Percentiles rank a stretch among this genome's conserved stretches.
Evolutionary conservation across 2,888 invertebrate genomes (phyloP).

Genomic region (Eupsilia transversa): DNA sequence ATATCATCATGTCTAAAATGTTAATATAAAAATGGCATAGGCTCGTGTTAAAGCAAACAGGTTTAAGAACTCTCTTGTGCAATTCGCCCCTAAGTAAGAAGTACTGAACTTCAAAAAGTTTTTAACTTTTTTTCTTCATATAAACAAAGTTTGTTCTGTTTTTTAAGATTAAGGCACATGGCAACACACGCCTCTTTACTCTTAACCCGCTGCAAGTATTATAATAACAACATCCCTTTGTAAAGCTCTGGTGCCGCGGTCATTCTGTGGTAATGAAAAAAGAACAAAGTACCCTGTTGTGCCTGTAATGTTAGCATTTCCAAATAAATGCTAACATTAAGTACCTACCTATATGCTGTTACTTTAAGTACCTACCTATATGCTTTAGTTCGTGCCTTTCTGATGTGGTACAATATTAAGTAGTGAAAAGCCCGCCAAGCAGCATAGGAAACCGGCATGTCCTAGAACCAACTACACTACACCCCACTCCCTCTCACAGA

Average conservation of each 20-base stretch:
- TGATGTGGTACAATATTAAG: too few relatives aligned
- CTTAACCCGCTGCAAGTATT: constrained; percentile 29
- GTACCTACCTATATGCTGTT: neutral
- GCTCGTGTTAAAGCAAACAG: neutral
- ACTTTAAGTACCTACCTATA: neutral
- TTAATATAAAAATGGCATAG: constrained; percentile 5
- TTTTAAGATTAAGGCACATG: constrained; percentile 23
- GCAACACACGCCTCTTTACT: constrained; percentile 9
- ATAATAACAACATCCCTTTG: constrained; percentile 52
- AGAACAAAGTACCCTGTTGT: neutral
- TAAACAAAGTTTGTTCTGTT: constrained; percentile 34
- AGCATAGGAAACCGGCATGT: too few relatives aligned
- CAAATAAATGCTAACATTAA: too few relatives aligned
- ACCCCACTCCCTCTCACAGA: too few relatives aligned
- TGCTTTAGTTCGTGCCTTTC: too few relatives aligned
- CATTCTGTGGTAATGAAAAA: neutral
- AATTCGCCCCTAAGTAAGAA: too few relatives aligned
- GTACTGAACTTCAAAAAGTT: neutral
- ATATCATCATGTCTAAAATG: neutral
- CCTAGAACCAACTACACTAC: too few relatives aligned
- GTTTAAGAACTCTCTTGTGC: neutral
- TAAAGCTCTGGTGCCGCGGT: constrained; percentile 18
- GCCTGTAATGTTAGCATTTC: too few relatives aligned
- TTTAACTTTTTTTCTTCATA: neutral
- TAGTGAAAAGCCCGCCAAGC: too few relatives aligned